phyloP scores from a whole-genome alignment of 2,888 invertebrate species.

The Tenodera sinensis region DNA sequence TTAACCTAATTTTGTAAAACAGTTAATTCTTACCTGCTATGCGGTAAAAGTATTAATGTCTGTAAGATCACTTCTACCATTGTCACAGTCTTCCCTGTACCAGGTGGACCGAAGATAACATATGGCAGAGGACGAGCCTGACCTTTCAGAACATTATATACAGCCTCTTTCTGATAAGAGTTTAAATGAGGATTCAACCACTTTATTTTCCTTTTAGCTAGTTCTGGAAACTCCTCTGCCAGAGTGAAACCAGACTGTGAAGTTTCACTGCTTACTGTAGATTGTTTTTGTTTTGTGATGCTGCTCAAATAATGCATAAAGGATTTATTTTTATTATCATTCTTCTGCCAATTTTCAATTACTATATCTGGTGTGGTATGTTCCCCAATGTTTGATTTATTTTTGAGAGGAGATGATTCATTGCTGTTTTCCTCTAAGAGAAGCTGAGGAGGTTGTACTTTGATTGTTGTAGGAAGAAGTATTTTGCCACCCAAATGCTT shows the following conservation, averaged over 20 bases:
- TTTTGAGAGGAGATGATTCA: not conserved
- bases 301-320: not conserved
- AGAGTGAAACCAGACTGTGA: not conserved
- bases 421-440: conserved; percentile 34
- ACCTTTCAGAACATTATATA: conserved; percentile 72
- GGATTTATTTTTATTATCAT: not conserved
- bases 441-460: conserved; percentile 50
- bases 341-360: not conserved
- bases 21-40: conserved; percentile 47
- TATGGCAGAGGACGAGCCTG: conserved; percentile 78
- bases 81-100: conserved; percentile 83
- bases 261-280: not conserved
- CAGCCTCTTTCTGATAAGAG: conserved; percentile 72
- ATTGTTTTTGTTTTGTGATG: not conserved
- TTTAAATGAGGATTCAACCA: conserved; percentile 79
- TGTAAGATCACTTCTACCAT: conserved; percentile 84
- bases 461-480: conserved; percentile 64
- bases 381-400: not conserved
- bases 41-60: conserved; percentile 61
- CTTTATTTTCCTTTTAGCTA: conserved; percentile 37
- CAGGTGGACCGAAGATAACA: conserved; percentile 83
- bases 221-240: not conserved
- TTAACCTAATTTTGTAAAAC: not conserved
- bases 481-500: conserved; percentile 61
- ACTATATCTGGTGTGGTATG: not conserved